Conservation (phyloP, 2,113 vertebrate species). For the Otocyon megalotis region DNA sequence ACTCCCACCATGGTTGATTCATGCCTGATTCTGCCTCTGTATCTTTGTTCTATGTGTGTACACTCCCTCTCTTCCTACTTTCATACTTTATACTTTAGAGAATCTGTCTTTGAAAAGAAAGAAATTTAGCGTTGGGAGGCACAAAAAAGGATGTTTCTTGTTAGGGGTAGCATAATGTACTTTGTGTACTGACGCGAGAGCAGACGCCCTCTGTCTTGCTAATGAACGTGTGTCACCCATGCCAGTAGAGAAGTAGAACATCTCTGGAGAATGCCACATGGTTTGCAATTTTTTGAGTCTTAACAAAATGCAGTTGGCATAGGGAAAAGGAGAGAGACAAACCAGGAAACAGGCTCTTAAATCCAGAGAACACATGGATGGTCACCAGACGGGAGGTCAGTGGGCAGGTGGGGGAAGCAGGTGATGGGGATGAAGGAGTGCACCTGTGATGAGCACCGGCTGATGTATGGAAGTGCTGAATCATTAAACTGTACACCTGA, state of each 20-base stretch:
- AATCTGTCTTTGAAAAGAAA: not conserved
- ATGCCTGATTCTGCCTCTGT: not conserved
- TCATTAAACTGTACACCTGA: not conserved
- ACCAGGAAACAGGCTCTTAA: not conserved
- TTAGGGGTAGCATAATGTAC: not conserved
- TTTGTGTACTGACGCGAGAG: not conserved
- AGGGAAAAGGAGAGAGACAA: not conserved
- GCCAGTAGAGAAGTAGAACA: too few species aligned
- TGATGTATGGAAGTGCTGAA: not conserved
- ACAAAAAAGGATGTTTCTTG: too few species aligned
- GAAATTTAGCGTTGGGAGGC: accelerated
- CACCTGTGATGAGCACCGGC: not conserved
- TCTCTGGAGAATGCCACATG: not conserved
- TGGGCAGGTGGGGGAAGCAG: not conserved
- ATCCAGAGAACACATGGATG: not conserved
- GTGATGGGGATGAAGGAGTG: not conserved
- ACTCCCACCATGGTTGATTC: not conserved
- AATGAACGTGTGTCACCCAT: not conserved
- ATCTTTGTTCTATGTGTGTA: too few species aligned
- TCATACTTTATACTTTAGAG: not conserved
- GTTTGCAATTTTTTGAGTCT: not conserved
- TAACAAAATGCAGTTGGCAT: not conserved
- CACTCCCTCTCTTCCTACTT: not conserved
- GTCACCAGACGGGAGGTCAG: not conserved
- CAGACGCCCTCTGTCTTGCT: not conserved